These are phyloP conservation scores for Apostichopus japonicus DNA, from an alignment of 35 echinoderm and acorn worm genomes.

Conservation along the genomic window DNA sequence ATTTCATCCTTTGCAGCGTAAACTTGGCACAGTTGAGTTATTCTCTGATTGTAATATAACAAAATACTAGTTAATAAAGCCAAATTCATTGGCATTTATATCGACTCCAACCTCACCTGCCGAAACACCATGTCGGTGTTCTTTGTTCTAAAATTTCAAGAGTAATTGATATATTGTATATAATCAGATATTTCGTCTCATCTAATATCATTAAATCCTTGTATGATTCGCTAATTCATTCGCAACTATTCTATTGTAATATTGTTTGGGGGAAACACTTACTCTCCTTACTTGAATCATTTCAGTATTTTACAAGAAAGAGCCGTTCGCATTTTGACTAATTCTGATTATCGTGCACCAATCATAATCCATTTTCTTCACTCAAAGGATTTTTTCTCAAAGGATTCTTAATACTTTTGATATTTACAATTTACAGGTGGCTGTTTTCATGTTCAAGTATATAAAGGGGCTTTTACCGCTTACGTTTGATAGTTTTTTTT, in stretches of 20 bases:
- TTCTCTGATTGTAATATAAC: neutral
- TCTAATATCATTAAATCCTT: neutral
- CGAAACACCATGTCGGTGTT: no score
- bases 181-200: neutral
- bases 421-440: neutral
- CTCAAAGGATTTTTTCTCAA: neutral
- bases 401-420: neutral
- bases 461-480: no score
- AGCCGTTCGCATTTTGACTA: no score
- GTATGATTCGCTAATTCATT: no score
- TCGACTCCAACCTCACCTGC: no score
- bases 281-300: no score
- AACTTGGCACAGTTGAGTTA: no score
- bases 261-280: neutral
- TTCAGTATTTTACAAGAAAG: neutral
- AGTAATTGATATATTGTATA: neutral
- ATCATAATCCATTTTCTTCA: neutral
- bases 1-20: no score
- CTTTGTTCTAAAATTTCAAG: no score
- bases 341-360: no score
- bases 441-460: neutral
- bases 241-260: neutral
- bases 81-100: no score
- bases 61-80: neutral
- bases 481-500: neutral